Percentiles rank a stretch among this genome's conserved stretches.
Conservation (phyloP, 2,888 invertebrate genomes). For the Melinaea marsaeus region DNA sequence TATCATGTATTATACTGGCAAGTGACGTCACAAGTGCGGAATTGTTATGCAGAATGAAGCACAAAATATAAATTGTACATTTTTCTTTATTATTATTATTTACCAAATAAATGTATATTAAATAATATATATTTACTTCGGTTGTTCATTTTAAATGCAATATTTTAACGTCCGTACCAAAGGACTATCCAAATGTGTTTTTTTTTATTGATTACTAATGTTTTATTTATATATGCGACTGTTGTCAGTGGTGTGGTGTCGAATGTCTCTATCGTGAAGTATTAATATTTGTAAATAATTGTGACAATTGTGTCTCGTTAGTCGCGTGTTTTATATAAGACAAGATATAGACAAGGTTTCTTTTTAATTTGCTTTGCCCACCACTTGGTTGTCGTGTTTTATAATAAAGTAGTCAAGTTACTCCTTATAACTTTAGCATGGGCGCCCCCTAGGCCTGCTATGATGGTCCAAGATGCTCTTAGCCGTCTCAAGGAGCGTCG, state of each 20-base stretch:
- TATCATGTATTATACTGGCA: conserved; percentile 50
- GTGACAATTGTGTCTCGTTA: no score
- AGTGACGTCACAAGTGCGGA: conserved; percentile 36
- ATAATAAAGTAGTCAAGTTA: no score
- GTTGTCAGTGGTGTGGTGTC: not conserved
- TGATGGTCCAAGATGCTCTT: no score
- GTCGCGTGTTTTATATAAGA: no score
- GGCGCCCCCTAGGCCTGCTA: no score
- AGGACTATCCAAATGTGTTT: conserved; percentile 14
- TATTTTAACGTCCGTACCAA: conserved; percentile 9
- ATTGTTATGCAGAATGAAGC: conserved; percentile 15
- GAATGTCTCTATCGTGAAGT: no score
- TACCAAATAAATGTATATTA: conserved; percentile 23
- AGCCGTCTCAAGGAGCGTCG: no score
- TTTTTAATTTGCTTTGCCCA: no score
- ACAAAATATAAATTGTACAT: conserved; percentile 14
- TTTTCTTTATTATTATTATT: conserved; percentile 6
- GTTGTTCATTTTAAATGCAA: conserved; percentile 1
- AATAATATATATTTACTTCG: conserved; percentile 15
- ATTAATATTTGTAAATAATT: no score
- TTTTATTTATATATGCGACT: not conserved
- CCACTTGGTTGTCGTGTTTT: no score
- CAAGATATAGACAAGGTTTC: no score
- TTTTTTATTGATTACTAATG: not conserved
- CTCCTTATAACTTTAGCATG: no score